Conservation (phyloP, 2,888 invertebrate genomes). For the Notodonta dromedarius region DNA sequence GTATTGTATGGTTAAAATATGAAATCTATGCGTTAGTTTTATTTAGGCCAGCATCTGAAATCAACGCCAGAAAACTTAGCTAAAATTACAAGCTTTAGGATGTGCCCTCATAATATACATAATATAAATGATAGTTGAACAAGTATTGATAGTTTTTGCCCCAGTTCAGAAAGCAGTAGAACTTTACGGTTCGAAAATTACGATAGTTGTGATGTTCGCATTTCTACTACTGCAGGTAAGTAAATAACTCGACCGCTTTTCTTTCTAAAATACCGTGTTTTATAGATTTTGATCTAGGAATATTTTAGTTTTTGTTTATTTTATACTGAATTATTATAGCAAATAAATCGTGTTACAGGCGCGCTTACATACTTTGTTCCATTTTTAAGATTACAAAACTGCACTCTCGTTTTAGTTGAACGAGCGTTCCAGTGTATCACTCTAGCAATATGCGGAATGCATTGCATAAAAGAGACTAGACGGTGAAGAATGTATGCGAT, state of each 20-base stretch:
- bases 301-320: neutral
- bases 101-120: no score
- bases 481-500: conserved; percentile 61
- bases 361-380: neutral
- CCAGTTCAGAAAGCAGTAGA: conserved; percentile 6
- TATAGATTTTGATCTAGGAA: neutral
- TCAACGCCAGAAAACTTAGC: no score
- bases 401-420: conserved; percentile 10
- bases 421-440: conserved; percentile 33
- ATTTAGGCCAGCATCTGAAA: no score
- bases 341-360: neutral
- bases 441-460: conserved; percentile 35
- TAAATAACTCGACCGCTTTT: no score
- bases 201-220: neutral
- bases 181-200: neutral
- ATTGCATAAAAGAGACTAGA: conserved; percentile 57
- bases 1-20: no score
- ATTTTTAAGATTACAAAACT: neutral
- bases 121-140: neutral
- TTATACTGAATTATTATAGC: neutral
- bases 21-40: no score
- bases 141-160: conserved; percentile 10
- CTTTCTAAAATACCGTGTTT: neutral
- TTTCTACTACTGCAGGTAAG: neutral
- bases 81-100: no score